Base-by-base conservation (phyloP, 1,140 invertebrate species). In the Chymomyza costata region DNA sequence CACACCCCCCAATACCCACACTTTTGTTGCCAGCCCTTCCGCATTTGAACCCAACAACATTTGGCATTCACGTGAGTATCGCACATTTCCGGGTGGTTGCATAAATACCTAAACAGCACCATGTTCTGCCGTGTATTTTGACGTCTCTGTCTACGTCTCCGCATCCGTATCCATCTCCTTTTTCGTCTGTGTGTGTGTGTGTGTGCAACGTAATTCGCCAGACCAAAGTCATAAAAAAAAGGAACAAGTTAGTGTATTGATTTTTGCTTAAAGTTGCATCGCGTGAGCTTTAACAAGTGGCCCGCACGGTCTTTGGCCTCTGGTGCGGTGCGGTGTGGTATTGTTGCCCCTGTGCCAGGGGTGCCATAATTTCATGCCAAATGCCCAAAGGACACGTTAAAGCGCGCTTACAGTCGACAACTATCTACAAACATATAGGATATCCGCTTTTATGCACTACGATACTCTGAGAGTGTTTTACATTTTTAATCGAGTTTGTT, bases 21-120 rank as follows among this genome's bases (percentile, higher is more conserved):
- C n/a, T n/a, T n/a, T n/a, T n/a, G n/a, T n/a, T n/a, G n/a, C n/a
- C n/a, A n/a, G n/a, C n/a, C n/a, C n/a, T n/a, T n/a, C n/a, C n/a
- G n/a, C n/a, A n/a, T n/a, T n/a, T n/a, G n/a, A n/a, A n/a, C n/a
- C n/a, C n/a, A n/a, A 65, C 16, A 47, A 41, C 39, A 21, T 41
- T n/a, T n/a, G n/a, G n/a, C n/a, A n/a, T n/a, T n/a, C n/a, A n/a
- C n/a, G n/a, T 18, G n/a, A 39, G 16, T 10, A 8, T 6, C 19
- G 17, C 25, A 44, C n/a, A n/a, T 50, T 59, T 57, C 55, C 65
- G 49, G n/a, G n/a, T n/a, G n/a, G n/a, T n/a, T 41, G 39, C 15
- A 44, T 44, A 73, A 74, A 63, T 70, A 63, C 48, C 65, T 62
- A 53, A 62, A 59, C 65, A 65, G 52, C 31, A 25, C 14, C 14